These are phyloP conservation scores for Drosophila oshimai DNA, from an alignment of 1,140 invertebrate species.

Conservation along the genomic window DNA sequence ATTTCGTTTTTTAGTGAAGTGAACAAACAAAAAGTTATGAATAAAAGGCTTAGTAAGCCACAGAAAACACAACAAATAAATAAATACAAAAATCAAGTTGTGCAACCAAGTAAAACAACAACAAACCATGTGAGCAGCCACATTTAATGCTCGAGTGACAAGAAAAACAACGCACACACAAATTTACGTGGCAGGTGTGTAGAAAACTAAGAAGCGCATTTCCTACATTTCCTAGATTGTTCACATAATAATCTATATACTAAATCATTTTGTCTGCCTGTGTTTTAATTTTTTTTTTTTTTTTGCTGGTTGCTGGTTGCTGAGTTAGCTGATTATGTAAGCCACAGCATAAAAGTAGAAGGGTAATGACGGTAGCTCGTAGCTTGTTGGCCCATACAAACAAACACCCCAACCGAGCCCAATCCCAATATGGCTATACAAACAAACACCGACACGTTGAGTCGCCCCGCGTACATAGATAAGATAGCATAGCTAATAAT, in stretches of 20 bases:
- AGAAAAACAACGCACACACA: slow-evolving; percentile 25
- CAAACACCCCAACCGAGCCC: no score
- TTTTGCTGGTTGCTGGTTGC: background rate
- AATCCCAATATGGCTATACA: slow-evolving; percentile 54
- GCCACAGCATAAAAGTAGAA: slow-evolving; percentile 53
- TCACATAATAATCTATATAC: slow-evolving; percentile 51
- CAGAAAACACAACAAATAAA: slow-evolving; percentile 1
- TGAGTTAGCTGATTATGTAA: slow-evolving; percentile 67
- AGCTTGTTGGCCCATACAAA: slow-evolving; percentile 41
- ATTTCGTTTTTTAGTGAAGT: slow-evolving; percentile 38
- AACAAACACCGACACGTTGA: slow-evolving; percentile 30
- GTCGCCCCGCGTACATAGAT: slow-evolving; percentile 59
- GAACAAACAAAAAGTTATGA: slow-evolving; percentile 20
- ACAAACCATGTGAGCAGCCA: slow-evolving; percentile 22
- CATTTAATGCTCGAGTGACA: slow-evolving; percentile 28
- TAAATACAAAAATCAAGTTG: background rate
- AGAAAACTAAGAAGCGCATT: slow-evolving; percentile 59
- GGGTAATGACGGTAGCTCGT: slow-evolving; percentile 47
- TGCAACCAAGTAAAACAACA: slow-evolving; percentile 4
- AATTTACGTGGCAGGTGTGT: slow-evolving; percentile 80
- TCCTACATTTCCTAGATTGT: slow-evolving; percentile 65
- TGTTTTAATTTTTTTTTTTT: background rate
- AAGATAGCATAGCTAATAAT: slow-evolving; percentile 81
- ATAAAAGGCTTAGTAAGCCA: background rate
- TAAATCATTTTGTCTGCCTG: slow-evolving; percentile 22